Conservation (phyloP, 1,140 invertebrate genomes). For the Zaprionus lachaisei region DNA sequence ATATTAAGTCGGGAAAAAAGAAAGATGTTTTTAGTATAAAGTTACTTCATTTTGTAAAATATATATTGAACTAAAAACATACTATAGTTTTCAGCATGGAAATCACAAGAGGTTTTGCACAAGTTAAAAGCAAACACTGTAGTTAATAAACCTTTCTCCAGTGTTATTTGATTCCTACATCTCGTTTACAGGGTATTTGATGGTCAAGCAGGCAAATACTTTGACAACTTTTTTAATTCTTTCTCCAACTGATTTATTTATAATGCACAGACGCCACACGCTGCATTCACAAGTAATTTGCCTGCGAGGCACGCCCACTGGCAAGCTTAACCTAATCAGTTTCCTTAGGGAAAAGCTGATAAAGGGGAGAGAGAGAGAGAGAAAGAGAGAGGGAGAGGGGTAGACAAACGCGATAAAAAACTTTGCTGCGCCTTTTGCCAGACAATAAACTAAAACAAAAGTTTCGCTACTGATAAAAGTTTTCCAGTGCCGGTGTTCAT, state of each 20-base stretch:
- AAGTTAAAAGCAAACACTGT: too few relatives aligned
- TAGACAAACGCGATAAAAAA: slow-evolving; percentile 22
- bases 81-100: too few relatives aligned
- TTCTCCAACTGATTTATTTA: slow-evolving; percentile 40
- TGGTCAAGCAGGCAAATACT: not conserved
- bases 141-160: too few relatives aligned
- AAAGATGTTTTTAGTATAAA: too few relatives aligned
- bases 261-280: slow-evolving; percentile 28
- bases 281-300: slow-evolving; percentile 41
- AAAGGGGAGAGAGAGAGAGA: not conserved
- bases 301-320: slow-evolving; percentile 24
- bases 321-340: slow-evolving; percentile 68
- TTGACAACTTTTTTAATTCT: slow-evolving; percentile 7
- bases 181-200: not conserved
- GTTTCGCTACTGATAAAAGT: slow-evolving; percentile 68
- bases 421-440: slow-evolving; percentile 58
- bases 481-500: slow-evolving; percentile 23
- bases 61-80: too few relatives aligned
- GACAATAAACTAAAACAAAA: slow-evolving; percentile 80
- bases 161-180: too few relatives aligned
- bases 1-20: too few relatives aligned
- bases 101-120: too few relatives aligned
- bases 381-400: not conserved
- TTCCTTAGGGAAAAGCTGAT: slow-evolving; percentile 24
- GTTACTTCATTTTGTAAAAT: too few relatives aligned